Conservation (phyloP, 2,888 invertebrate species). For the Oscheius sp. region DNA sequence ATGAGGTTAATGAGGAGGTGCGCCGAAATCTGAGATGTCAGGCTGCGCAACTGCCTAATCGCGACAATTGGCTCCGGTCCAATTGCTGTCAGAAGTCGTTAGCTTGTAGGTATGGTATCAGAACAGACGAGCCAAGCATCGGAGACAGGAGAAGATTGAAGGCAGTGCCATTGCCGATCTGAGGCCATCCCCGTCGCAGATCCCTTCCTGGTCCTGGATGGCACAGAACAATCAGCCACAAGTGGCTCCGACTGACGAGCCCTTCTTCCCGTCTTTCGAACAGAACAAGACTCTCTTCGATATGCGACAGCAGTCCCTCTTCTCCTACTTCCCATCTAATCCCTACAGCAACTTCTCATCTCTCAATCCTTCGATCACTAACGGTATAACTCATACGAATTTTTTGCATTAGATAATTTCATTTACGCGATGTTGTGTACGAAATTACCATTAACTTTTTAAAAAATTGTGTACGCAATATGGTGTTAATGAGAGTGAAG, state of each 20-base stretch:
- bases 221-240: conserved; percentile 23
- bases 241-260: conserved; percentile 5
- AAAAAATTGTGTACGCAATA: too few relatives aligned
- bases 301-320: conserved; percentile 24
- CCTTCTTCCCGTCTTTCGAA: conserved; percentile 27
- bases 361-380: conserved; percentile 14
- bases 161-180: conserved; percentile 38
- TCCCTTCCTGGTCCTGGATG: conserved; percentile 37
- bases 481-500: too few relatives aligned
- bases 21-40: conserved; percentile 28
- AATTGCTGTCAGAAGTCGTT: conserved; percentile 25
- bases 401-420: not conserved
- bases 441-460: too few relatives aligned
- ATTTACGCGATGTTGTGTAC: not conserved
- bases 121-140: conserved; percentile 73
- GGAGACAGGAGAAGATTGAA: conserved; percentile 63
- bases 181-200: conserved; percentile 33
- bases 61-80: conserved; percentile 19
- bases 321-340: conserved; percentile 18
- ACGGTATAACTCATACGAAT: not conserved
- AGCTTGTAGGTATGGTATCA: conserved; percentile 72
- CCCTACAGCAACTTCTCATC: conserved; percentile 15
- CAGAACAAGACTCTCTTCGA: conserved; percentile 29
- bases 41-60: conserved; percentile 30
- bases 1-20: conserved; percentile 33